Conservation (phyloP, 2,888 invertebrate species). For the Melieria picta region DNA sequence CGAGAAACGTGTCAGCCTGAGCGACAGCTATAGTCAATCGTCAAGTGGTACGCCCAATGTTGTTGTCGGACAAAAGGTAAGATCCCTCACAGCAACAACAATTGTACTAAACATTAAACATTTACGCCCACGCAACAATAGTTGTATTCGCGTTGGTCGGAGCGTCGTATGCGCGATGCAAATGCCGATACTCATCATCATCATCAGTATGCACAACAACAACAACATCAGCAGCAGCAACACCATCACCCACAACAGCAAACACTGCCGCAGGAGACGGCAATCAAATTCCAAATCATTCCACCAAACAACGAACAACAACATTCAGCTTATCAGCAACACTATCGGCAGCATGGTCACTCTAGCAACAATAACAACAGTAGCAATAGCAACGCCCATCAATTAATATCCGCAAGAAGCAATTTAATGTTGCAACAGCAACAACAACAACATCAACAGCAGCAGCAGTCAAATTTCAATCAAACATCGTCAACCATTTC, state of each 20-base stretch:
- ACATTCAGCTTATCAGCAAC: conserved; percentile 51
- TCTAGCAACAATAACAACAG: conserved; percentile 40
- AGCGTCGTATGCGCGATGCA: conserved; percentile 58
- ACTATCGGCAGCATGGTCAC: conserved; percentile 50
- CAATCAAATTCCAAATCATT: conserved; percentile 65
- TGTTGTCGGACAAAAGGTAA: conserved; percentile 64
- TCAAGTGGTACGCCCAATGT: conserved; percentile 61
- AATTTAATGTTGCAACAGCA: conserved; percentile 62
- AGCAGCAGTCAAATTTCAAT: conserved; percentile 48
- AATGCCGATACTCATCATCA: conserved; percentile 54
- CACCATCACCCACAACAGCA: conserved; percentile 55
- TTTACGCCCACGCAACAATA: background rate
- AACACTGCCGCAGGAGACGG: conserved; percentile 59
- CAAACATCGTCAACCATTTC: conserved; percentile 40
- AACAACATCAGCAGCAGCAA: conserved; percentile 54
- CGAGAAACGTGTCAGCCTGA: conserved; percentile 67
- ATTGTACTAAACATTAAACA: background rate
- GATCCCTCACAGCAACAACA: conserved; percentile 13
- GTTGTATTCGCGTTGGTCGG: conserved; percentile 65
- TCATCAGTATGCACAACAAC: conserved; percentile 48
- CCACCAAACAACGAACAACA: conserved; percentile 57
- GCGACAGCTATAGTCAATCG: conserved; percentile 62
- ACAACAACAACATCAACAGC: conserved; percentile 52
- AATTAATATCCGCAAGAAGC: conserved; percentile 55
- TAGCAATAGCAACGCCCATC: conserved; percentile 40